Conservation (phyloP, 2,113 vertebrate species). For the Rhineura floridana region DNA sequence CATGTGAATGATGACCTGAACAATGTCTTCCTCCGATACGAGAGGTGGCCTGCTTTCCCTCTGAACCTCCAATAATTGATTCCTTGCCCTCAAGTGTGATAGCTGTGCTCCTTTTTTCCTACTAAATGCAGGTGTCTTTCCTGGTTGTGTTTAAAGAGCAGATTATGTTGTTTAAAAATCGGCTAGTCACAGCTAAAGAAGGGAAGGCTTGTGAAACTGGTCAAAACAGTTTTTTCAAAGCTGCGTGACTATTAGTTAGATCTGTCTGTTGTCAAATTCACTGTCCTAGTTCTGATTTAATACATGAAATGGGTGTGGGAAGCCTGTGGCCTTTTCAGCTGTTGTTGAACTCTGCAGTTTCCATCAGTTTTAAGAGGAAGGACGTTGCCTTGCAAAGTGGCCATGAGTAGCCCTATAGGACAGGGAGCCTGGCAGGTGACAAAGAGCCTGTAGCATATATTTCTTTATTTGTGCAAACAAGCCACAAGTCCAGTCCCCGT, state of each 20-base stretch:
- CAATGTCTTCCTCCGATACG: slow-evolving; percentile 94
- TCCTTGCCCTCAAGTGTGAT: background rate
- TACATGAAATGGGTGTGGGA: no score
- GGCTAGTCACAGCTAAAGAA: background rate
- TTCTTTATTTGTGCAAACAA: no score
- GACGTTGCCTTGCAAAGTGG: no score
- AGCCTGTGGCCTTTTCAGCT: no score
- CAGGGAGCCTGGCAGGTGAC: no score
- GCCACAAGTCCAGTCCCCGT: no score
- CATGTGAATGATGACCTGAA: slow-evolving; percentile 98
- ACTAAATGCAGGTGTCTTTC: background rate
- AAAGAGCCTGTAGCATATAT: no score
- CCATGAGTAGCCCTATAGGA: no score
- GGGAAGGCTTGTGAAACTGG: background rate
- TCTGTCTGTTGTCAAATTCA: no score
- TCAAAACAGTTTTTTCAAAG: background rate
- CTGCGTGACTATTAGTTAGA: background rate
- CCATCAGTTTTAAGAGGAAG: no score
- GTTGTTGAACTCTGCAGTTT: no score
- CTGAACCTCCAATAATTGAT: background rate
- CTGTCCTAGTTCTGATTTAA: no score
- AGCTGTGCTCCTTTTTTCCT: background rate
- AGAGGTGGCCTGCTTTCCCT: slow-evolving; percentile 79
- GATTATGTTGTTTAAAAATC: background rate
- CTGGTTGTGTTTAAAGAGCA: background rate